Percentiles rank a stretch among this genome's conserved stretches.
phyloP scores from a whole-genome alignment of 2,113 vertebrate genomes.

The Leptobrachium ailaonicum region DNA sequence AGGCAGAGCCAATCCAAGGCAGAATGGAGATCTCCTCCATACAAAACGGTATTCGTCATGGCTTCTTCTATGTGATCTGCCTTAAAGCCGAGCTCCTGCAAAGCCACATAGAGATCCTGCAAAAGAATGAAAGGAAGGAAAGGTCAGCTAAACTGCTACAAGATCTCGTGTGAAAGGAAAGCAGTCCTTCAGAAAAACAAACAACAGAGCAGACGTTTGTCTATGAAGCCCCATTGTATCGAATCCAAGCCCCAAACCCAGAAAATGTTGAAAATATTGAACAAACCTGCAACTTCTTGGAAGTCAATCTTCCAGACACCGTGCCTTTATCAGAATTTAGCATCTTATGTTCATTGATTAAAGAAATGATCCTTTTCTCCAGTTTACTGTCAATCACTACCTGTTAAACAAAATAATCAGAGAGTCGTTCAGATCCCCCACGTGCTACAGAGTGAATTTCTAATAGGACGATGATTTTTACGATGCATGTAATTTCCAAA shows the following conservation, averaged over 20 bases:
- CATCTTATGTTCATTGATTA: slow-evolving; percentile 90
- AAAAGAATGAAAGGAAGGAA: background rate
- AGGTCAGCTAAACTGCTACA: too few species aligned
- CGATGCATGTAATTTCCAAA: too few species aligned
- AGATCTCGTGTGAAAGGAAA: too few species aligned
- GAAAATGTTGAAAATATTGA: background rate
- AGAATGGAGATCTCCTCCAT: slow-evolving; percentile 94
- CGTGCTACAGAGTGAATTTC: background rate
- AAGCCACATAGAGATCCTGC: slow-evolving; percentile 91
- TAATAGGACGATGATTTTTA: too few species aligned
- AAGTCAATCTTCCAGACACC: slow-evolving; percentile 88
- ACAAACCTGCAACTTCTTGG: slow-evolving; percentile 90
- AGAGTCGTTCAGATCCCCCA: too few species aligned
- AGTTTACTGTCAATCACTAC: slow-evolving; percentile 85
- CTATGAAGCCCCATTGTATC: background rate
- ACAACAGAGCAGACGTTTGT: too few species aligned
- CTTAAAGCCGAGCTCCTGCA: slow-evolving; percentile 89
- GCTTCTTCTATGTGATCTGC: slow-evolving; percentile 94
- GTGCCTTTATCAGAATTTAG: slow-evolving; percentile 81
- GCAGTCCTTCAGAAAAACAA: too few species aligned
- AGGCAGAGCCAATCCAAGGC: slow-evolving; percentile 97
- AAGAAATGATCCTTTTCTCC: slow-evolving; percentile 87
- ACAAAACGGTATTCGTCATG: slow-evolving; percentile 91
- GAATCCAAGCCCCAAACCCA: background rate
- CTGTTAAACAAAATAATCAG: slow-evolving; percentile 56